These are phyloP conservation scores for Clarias gariepinus DNA, from an alignment of 2,113 vertebrate genomes.

Conservation along the genomic window DNA sequence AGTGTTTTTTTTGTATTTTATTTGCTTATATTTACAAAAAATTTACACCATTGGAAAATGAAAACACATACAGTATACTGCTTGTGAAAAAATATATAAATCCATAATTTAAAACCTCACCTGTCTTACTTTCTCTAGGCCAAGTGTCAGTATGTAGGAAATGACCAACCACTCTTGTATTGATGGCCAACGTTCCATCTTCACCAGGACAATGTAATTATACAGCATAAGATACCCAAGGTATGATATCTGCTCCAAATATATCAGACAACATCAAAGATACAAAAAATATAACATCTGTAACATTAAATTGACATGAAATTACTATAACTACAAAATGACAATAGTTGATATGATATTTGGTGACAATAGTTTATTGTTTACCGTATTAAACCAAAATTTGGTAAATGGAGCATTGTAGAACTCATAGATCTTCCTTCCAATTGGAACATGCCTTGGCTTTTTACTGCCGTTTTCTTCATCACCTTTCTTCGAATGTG, in stretches of 20 bases:
- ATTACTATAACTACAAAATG: neutral
- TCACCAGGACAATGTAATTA: slow-evolving; percentile 96
- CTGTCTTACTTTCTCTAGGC: slow-evolving; percentile 94
- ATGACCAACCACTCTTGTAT: slow-evolving; percentile 94
- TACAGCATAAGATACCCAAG: slow-evolving; percentile 91
- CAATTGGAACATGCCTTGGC: slow-evolving; percentile 85
- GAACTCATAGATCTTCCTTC: slow-evolving; percentile 91
- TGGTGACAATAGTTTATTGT: slow-evolving; percentile 43
- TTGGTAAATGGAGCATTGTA: slow-evolving; percentile 97
- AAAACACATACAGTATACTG: neutral
- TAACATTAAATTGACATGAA: neutral
- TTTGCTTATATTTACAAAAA: neutral
- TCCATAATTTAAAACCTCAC: slow-evolving; percentile 60
- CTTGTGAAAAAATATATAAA: neutral
- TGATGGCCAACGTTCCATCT: slow-evolving; percentile 93
- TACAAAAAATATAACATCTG: neutral
- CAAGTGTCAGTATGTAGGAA: slow-evolving; percentile 90
- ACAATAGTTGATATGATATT: neutral
- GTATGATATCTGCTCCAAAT: slow-evolving; percentile 84
- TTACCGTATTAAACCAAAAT: slow-evolving; percentile 99
- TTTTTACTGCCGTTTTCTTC: slow-evolving; percentile 89
- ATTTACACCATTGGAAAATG: neutral
- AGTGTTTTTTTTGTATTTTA: neutral
- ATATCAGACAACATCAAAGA: neutral
- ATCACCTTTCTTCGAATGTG: slow-evolving; percentile 86